A percentile compares a stretch with the other conserved stretches of the same genome.
These are phyloP conservation scores for Hepsetus odoe DNA, from an alignment of 2,113 vertebrate species.

Conservation along the genomic window DNA sequence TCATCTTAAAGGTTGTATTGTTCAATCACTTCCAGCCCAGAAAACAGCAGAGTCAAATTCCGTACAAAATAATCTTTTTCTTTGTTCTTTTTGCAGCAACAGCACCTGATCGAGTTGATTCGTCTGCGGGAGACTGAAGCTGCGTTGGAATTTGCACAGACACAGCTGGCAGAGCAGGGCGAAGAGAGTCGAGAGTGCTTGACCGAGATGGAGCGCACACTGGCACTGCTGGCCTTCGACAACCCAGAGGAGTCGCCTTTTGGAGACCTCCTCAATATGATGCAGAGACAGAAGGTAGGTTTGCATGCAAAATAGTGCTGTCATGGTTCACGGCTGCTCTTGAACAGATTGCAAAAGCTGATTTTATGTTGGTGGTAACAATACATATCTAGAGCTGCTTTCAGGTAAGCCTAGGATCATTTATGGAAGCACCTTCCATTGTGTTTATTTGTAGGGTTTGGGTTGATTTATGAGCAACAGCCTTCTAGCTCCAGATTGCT, in stretches of 20 bases:
- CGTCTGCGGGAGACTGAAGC: constrained; percentile 95
- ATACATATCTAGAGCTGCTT: too few relatives aligned
- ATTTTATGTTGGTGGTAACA: too few relatives aligned
- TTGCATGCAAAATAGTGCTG: not conserved
- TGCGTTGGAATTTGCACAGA: constrained; percentile 96
- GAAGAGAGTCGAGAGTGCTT: constrained; percentile 97
- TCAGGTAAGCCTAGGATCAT: too few relatives aligned
- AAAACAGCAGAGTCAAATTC: not conserved
- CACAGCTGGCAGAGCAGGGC: constrained; percentile 95
- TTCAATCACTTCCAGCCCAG: not conserved
- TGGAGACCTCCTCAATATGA: constrained; percentile 95
- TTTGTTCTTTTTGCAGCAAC: constrained; percentile 79
- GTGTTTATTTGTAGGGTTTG: too few relatives aligned
- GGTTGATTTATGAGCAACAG: too few relatives aligned
- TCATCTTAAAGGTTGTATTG: not conserved
- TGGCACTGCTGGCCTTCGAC: constrained; percentile 94
- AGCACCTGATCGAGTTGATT: constrained; percentile 97
- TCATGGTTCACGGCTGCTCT: not conserved
- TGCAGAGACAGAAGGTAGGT: constrained; percentile 95
- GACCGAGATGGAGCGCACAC: constrained; percentile 95
- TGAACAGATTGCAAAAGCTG: not conserved
- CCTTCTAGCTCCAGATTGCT: too few relatives aligned
- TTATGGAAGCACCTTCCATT: too few relatives aligned
- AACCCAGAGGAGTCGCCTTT: constrained; percentile 96
- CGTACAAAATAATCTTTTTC: not conserved